These are phyloP conservation scores for Dermatemys mawii DNA, from an alignment of 2,113 vertebrate genomes.

Conservation along the genomic window DNA sequence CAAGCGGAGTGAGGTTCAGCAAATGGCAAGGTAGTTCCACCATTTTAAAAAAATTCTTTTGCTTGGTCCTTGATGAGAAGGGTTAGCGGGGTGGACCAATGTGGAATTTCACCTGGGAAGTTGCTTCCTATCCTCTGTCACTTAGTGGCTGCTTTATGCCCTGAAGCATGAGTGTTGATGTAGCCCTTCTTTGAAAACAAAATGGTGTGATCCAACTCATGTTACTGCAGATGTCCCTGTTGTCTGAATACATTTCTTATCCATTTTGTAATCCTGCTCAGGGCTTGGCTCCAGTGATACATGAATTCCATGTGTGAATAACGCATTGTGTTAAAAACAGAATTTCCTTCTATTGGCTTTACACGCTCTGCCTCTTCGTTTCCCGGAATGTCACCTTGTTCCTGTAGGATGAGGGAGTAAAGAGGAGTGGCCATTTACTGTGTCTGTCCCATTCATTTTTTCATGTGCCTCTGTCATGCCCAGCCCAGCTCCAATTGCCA, in stretches of 20 bases:
- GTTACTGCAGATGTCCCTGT: not conserved
- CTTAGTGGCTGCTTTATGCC: not conserved
- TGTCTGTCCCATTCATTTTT: not conserved
- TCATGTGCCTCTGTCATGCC: not conserved
- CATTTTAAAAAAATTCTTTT: not conserved
- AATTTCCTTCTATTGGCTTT: not conserved
- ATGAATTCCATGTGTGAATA: not conserved
- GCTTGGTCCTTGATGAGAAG: not conserved
- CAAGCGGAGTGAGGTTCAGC: not conserved
- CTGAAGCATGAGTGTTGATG: not conserved
- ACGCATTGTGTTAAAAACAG: not conserved
- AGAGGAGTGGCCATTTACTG: not conserved
- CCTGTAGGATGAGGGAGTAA: not conserved
- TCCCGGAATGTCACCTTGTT: not conserved
- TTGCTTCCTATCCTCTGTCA: not conserved
- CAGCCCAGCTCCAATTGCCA: not conserved
- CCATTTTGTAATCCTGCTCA: not conserved
- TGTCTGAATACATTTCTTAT: not conserved
- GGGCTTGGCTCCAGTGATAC: not conserved
- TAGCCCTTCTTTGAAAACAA: not conserved
- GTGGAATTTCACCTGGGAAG: too few species aligned
- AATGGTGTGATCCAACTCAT: too few species aligned
- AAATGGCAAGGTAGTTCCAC: not conserved
- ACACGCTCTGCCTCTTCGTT: not conserved
- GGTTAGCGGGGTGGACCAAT: not conserved